phyloP scores from a whole-genome alignment of 2,888 invertebrate species.

The Rhagophthalmus giganteus region DNA sequence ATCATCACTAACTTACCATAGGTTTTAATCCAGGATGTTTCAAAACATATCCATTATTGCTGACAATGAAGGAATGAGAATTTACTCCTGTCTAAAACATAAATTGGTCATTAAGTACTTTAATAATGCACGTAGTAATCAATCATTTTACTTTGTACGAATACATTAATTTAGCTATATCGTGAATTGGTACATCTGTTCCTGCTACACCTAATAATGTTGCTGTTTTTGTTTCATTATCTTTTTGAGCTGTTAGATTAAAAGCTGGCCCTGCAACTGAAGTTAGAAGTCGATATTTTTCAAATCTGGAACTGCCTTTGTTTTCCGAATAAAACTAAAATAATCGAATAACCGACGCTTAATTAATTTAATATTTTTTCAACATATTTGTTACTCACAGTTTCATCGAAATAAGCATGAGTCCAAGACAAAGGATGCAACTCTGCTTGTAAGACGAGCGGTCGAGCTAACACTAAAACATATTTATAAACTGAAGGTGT shows the following conservation, averaged over 20 bases:
- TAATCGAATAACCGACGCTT: too few species aligned
- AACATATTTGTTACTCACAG: too few species aligned
- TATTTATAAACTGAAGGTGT: conserved; percentile 95
- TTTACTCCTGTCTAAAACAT: conserved; percentile 85
- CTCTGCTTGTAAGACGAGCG: conserved; percentile 72
- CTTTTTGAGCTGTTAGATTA: conserved; percentile 68
- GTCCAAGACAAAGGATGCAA: conserved; percentile 92
- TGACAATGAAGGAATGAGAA: conserved; percentile 94
- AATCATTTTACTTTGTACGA: conserved; percentile 79
- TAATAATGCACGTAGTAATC: too few species aligned
- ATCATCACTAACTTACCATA: conserved; percentile 64
- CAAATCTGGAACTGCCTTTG: too few species aligned
- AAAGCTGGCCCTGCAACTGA: conserved; percentile 93
- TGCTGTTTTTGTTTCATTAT: conserved; percentile 65
- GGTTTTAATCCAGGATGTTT: conserved; percentile 93
- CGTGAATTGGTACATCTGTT: conserved; percentile 90
- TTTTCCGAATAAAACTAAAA: too few species aligned
- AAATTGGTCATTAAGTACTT: conserved; percentile 2
- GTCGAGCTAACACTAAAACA: conserved; percentile 89
- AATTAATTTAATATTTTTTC: too few species aligned
- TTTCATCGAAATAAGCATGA: conserved; percentile 85
- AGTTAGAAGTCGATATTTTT: conserved; percentile 74
- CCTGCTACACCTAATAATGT: conserved; percentile 93
- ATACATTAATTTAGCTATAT: conserved; percentile 85
- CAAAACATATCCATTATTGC: conserved; percentile 94